phyloP scores from a whole-genome alignment of 2,113 vertebrate species.

The Epinephelus cyanopodus region DNA sequence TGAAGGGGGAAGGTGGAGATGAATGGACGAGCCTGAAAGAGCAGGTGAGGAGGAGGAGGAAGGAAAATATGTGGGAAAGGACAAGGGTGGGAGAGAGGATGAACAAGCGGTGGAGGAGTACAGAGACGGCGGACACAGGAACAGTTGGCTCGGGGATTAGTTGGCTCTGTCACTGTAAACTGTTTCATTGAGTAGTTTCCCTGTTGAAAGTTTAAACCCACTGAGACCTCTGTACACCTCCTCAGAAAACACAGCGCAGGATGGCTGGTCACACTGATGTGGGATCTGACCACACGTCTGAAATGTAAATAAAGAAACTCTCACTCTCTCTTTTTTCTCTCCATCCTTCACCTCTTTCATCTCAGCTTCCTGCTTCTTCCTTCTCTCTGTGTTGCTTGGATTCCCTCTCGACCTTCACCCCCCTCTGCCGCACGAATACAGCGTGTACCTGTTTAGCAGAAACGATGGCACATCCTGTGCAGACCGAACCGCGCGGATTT shows the following conservation, averaged over 20 bases:
- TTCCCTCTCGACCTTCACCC: conserved; percentile 5
- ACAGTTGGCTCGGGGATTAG: not conserved
- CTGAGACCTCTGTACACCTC: not conserved
- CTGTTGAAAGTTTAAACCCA: conserved; percentile 9
- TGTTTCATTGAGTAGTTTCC: conserved; percentile 12
- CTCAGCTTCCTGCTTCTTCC: conserved; percentile 4
- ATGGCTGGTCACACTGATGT: conserved; percentile 21
- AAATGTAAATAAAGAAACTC: conserved; percentile 45
- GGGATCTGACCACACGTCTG: conserved; percentile 30
- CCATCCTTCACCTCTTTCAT: conserved; percentile 33
- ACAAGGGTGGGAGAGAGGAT: not conserved
- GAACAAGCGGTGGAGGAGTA: not conserved
- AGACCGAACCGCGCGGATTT: conserved; percentile 1
- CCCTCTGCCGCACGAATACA: not conserved
- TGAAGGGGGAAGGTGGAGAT: not conserved
- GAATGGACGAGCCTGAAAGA: not conserved
- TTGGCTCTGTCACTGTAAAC: conserved; percentile 1
- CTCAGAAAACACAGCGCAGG: conserved; percentile 10
- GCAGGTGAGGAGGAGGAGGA: not conserved
- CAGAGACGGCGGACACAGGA: not conserved
- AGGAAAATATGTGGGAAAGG: not conserved
- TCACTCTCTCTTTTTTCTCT: conserved; percentile 7
- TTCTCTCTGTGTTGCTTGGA: conserved; percentile 10
- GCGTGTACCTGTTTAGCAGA: conserved; percentile 1
- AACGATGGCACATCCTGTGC: conserved; percentile 4